Base-by-base conservation (phyloP, 2,797 vertebrate species). In the Alosa sapidissima region DNA sequence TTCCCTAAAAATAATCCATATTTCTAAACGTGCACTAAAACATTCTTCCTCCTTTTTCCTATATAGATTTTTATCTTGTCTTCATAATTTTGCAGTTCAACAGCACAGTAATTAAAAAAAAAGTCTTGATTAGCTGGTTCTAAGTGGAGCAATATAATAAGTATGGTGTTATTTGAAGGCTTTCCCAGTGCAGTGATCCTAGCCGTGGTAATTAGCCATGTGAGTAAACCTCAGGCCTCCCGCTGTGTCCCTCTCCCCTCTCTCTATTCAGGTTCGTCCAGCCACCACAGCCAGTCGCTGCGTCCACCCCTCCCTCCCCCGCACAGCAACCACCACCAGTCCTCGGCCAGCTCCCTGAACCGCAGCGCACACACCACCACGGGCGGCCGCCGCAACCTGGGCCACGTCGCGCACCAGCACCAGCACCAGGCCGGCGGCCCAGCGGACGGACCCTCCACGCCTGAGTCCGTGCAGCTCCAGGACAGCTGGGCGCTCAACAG, bases 401-500 rank as follows among this genome's bases (percentile, higher is more conserved):
- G 97, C 85, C 96, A 97, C 8, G 94, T 95, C 8, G 94, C 95
- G 9, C 68, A 75, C 72, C 72, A 72, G 11, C 55, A 65, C 41
- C 72, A 78, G 72, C 58, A 62, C 58, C 58, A 62, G 58, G 0
- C 94, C 94, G 41, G 41, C 0, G 95, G 93, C 0, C 95, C 96
- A 60, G 96, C 95, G 0, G 97, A 97, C 87, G 94, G 97, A 91
- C 96, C 96, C 84, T 97, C 95, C 87, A 97, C 97, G 0, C 97
- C 97, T 0, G 97, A 97, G 91, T 97, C 97, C 0, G 96, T 97
- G 28, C 97, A 97, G 92, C 95, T 97, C 58, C 97, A 97, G 91
- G 97, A 97, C 92, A 97, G 96, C 93, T 97, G 97, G 97, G 97
- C 97, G 85, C 96, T 97, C 75, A 97, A 97, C 92, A 97, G 97